Base-by-base conservation (phyloP, 2,888 invertebrate species). In the Plagodis pulveraria region DNA sequence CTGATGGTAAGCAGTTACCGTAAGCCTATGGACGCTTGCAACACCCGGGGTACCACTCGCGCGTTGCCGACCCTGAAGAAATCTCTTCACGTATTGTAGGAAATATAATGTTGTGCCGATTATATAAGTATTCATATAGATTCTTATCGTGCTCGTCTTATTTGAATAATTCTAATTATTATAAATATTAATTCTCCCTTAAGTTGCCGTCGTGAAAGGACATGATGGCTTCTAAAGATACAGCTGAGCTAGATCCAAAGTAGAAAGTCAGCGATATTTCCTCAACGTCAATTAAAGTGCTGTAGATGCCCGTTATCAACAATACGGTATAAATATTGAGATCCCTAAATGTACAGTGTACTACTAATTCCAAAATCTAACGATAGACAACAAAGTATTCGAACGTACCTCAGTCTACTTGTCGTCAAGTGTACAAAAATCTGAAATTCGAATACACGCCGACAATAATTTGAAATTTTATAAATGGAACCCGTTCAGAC, bases 401-500 rank as follows among this genome's bases (percentile, higher is more conserved):
- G 36, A 52, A 38, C 62, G 52, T 58, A 49, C 59, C 54, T 55
- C 55, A 55, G 6, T 55, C 51, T 50, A 59, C 58, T 58, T 64
- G 63, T 65, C 55, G 60, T 62, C 62, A 58, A 61, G 60, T 65
- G 65, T 62, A 53, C 53, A 33, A 63, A 76, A 86, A 91, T 91
- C 89, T 91, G 78, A 91, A 91, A 91, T 91, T 90, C 82, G 89
- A 91, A 91, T 90, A 80, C 70, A 75, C 72, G 73, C 80, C 81
- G 75, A 83, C 84, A 85, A 88, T 87, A 7, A 91, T 91, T 89
- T 90, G 89, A 91, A 91, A 91, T 90, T 89, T 89, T 89, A 89
- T 89, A 89, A 40, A 85, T 78, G 68, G 61, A 68, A 67, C 67
- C 64, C 66, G 70, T 81, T 80, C 83, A 79, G 76, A 81, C 74